Evolutionary conservation across 1,140 invertebrate species (phyloP), one percentile per base, ranked within the genome.

Genomic region (Caerostris extrusa): DNA sequence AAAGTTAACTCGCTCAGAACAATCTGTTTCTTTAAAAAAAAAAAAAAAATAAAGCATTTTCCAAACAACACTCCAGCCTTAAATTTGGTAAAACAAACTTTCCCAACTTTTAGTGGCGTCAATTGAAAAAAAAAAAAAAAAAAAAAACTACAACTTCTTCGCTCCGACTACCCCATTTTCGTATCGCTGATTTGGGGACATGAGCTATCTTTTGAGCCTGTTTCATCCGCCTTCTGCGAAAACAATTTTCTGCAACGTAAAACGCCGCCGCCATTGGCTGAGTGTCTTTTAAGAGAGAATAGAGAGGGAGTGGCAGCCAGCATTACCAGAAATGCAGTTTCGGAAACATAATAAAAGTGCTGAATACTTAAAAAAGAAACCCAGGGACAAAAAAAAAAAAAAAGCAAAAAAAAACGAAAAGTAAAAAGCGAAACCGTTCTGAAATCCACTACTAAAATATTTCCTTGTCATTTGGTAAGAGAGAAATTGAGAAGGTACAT

Each of bases 371-470:
- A 90, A 87, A n/a, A 90, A 90, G 53, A 53, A 55, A 88, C n/a
- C 50, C 7, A 34, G 0, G 14, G 34, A 10, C 8, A 57, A 34
- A 34, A 34, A 34, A 34, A 1, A 34, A 34, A 1, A 34, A 34
- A 34, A n/a, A n/a, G n/a, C n/a, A n/a, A n/a, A n/a, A n/a, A n/a
- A n/a, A n/a, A n/a, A n/a, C n/a, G n/a, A n/a, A 1, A 34, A 34
- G 2, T 77, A 7, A 14, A 56, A 12, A 17, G 67, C 17, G 7
- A 57, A 56, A 77, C 71, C 81, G 81, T 92, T 92, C 57, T 81
- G 34, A 92, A 85, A 92, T 83, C 90, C 90, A 85, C 77, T 67
- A 81, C 58, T 92, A 92, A 92, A 92, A 92, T 92, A 92, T 92
- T 92, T 92, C 90, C 81, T 81, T 67, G 90, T 92, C 81, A 92